Percentiles rank a stretch among this genome's conserved stretches.
These are phyloP conservation scores for Pomatorhinus ruficollis DNA, from an alignment of 2,113 vertebrate genomes.

Conservation along the genomic window DNA sequence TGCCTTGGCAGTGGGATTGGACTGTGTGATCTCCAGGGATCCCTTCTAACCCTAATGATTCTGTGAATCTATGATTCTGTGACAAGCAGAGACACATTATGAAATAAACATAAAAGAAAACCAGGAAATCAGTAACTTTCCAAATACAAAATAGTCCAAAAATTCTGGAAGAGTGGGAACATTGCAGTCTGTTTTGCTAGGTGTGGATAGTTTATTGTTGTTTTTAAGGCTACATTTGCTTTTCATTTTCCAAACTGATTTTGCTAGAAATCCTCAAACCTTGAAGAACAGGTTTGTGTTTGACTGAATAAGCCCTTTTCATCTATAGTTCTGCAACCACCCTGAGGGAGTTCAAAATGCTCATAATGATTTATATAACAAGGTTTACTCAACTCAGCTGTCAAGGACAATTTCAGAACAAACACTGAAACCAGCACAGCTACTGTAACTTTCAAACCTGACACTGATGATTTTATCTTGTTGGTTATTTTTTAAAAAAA, in stretches of 20 bases:
- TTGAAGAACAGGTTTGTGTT: background rate
- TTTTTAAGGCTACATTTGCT: background rate
- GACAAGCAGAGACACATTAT: background rate
- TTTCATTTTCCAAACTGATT: background rate
- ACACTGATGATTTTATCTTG: background rate
- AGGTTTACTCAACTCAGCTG: background rate
- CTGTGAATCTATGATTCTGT: background rate
- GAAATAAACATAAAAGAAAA: background rate
- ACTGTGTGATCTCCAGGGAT: background rate
- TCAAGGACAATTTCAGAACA: constrained; percentile 26
- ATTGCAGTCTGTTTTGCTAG: background rate
- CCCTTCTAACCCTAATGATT: background rate
- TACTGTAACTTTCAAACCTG: background rate
- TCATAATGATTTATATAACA: constrained; percentile 5
- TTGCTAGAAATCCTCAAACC: background rate
- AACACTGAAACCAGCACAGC: background rate
- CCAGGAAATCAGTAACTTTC: background rate
- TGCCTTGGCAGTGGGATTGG: background rate
- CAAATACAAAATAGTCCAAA: background rate
- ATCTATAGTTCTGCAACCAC: background rate
- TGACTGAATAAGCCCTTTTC: background rate
- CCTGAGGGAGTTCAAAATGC: background rate
- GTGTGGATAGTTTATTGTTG: background rate
- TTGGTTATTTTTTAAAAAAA: background rate
- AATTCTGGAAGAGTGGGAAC: background rate